phyloP scores from a whole-genome alignment of 2,797 vertebrate genomes.

The Pseudocheirus occidentalis region DNA sequence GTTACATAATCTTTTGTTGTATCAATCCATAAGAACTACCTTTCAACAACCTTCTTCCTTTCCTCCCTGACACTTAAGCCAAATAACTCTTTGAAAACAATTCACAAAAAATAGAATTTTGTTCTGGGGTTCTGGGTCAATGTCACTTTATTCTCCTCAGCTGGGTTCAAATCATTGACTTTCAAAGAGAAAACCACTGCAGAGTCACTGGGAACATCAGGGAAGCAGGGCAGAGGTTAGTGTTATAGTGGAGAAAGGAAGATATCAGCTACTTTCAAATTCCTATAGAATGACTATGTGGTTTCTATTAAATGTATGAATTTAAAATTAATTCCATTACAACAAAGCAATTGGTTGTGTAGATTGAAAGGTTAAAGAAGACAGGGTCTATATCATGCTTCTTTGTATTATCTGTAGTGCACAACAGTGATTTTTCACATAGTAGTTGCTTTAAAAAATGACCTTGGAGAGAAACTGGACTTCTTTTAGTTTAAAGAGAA shows the following conservation, averaged over 20 bases:
- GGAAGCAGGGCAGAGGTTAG: background rate
- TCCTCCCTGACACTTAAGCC: background rate
- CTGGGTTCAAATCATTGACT: background rate
- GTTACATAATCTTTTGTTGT: background rate
- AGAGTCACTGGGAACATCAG: background rate
- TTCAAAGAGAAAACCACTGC: background rate
- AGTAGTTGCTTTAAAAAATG: background rate
- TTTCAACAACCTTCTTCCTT: background rate
- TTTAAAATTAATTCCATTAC: background rate
- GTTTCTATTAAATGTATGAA: background rate
- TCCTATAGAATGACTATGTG: background rate
- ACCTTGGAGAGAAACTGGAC: background rate
- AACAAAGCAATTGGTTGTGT: background rate
- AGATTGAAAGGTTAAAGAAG: background rate
- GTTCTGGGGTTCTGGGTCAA: background rate
- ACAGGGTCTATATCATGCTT: background rate
- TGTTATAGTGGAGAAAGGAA: background rate
- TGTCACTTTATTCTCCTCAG: background rate
- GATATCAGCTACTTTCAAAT: background rate
- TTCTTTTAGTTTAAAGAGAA: background rate
- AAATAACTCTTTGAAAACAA: background rate
- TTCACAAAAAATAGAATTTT: background rate
- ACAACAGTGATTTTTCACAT: background rate
- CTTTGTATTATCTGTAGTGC: background rate
- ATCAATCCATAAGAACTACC: background rate